Conservation (phyloP, 1,140 invertebrate species). For the Melanaphis sacchari region DNA sequence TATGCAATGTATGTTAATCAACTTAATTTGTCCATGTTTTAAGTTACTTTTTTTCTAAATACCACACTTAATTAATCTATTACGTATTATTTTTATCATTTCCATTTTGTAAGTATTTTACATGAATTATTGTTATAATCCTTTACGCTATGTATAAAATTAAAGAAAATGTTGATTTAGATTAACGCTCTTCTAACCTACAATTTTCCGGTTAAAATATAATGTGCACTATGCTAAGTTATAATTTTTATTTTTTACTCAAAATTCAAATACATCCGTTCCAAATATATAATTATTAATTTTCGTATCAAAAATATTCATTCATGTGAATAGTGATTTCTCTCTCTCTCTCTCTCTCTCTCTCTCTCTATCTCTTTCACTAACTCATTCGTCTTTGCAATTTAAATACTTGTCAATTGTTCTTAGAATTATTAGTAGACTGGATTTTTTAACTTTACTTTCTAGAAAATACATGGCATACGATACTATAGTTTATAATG, state of each 20-base stretch:
- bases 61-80: not conserved
- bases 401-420: not conserved
- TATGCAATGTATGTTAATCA: not conserved
- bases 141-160: not conserved
- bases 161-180: not conserved
- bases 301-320: not conserved
- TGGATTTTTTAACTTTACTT: not conserved
- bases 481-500: not conserved
- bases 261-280: not conserved
- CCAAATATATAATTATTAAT: not conserved
- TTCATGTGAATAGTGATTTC: not conserved
- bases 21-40: not conserved
- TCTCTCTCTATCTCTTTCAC: not conserved
- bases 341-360: not conserved
- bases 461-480: not conserved
- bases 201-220: no score
- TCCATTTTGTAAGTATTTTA: not conserved
- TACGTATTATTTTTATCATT: not conserved
- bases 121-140: no score
- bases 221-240: no score
- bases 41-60: not conserved
- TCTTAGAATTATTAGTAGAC: not conserved
- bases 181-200: not conserved
- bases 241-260: not conserved
- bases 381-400: not conserved